These are phyloP conservation scores for Heliconius hewitsoni DNA, from an alignment of 1,140 invertebrate species.

Conservation along the genomic window DNA sequence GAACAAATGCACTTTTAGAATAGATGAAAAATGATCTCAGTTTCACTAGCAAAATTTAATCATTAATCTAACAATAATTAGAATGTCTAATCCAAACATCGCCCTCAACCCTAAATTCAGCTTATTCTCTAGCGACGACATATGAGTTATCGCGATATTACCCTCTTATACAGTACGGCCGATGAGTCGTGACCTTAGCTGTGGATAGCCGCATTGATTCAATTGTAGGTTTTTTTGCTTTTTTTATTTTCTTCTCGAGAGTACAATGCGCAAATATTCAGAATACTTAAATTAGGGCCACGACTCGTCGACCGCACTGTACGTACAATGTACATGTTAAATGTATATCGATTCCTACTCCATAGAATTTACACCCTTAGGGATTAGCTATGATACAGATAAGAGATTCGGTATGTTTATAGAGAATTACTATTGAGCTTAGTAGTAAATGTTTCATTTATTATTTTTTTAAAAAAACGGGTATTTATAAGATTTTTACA, in stretches of 20 bases:
- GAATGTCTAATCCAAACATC: background rate
- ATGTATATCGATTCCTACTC: background rate
- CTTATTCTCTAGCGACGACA: slow-evolving; percentile 1
- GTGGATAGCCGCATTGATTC: too few species aligned
- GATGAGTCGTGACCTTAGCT: too few species aligned
- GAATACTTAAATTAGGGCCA: too few species aligned
- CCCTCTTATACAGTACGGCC: background rate
- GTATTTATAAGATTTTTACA: too few species aligned
- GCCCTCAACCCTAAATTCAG: background rate
- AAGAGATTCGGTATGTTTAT: background rate
- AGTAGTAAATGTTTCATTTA: background rate
- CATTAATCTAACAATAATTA: background rate
- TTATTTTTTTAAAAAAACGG: too few species aligned
- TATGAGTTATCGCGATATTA: background rate
- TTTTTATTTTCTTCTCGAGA: too few species aligned
- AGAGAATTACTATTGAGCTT: background rate
- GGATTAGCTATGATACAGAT: background rate
- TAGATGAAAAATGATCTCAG: too few species aligned
- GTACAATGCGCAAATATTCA: too few species aligned
- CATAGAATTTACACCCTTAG: background rate
- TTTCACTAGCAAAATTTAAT: background rate
- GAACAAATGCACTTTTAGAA: too few species aligned
- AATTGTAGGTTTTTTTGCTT: too few species aligned
- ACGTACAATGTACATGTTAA: background rate
- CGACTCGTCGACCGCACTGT: background rate